Conservation (phyloP, 2,113 vertebrate species). For the Corythornis madagascariensis region DNA sequence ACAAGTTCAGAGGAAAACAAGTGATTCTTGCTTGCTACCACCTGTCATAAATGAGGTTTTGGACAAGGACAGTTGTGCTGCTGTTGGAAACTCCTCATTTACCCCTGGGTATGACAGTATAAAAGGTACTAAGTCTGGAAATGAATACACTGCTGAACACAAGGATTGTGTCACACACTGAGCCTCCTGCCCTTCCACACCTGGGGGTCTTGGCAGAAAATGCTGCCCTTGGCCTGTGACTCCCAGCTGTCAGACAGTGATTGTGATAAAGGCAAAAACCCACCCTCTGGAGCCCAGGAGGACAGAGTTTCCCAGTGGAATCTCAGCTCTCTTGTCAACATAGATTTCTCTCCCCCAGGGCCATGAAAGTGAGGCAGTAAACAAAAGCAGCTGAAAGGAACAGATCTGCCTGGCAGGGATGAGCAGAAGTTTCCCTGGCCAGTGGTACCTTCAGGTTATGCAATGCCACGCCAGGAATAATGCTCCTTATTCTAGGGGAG, state of each 20-base stretch:
- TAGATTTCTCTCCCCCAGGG: neutral
- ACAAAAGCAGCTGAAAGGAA: conserved; percentile 25
- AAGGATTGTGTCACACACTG: neutral
- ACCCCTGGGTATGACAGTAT: neutral
- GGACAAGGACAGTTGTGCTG: neutral
- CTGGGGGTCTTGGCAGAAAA: neutral
- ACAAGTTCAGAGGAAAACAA: neutral
- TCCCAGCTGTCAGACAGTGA: neutral
- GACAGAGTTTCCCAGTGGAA: neutral
- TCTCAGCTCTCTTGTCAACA: neutral
- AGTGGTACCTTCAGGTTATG: neutral
- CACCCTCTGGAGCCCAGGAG: fast-evolving
- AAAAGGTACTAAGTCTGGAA: neutral
- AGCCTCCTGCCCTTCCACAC: neutral
- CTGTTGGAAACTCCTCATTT: neutral
- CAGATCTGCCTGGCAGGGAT: neutral
- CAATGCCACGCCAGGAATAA: neutral
- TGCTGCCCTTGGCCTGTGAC: neutral
- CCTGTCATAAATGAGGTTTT: neutral
- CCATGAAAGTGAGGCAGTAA: neutral
- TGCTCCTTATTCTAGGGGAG: conserved; percentile 36
- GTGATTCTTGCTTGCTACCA: neutral
- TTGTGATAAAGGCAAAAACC: neutral
- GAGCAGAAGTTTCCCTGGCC: neutral
- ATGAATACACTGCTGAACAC: neutral